Evolutionary conservation across 2,797 vertebrate genomes (phyloP), one percentile per base, ranked within the genome.

Genomic region (Trematomus bernacchii): DNA sequence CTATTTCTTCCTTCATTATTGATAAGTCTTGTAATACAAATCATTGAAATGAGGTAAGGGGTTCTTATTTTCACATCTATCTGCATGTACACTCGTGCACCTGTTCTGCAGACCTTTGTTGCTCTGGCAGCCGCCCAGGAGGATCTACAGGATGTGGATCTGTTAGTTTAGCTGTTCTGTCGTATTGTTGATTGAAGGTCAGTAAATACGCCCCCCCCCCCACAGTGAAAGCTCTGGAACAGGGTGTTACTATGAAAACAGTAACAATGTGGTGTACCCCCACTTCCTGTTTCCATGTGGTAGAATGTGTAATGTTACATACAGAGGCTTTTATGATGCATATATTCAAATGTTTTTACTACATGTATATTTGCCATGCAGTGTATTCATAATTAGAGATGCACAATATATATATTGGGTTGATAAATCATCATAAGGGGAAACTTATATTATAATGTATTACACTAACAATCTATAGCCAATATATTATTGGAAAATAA

Each of bases 271-370:
- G 27, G 52, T 59, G 59, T 14, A 19, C 58, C 60, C 47, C 60
- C 47, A 46, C 86, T 91, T 91, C 89, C 89, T 89, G 87, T 91
- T 90, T 87, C 30, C 71, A 60, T 16, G 16, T 42, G 12, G 3
- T 19, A 11, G 11, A 55, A 10, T 12, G n/a, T 43, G 42, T 51
- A 19, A 57, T 63, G 18, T 55, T 40, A 71, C 16, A 19, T 14
- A 15, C 11, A 21, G 12, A 21, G n/a, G 43, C 11, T n/a, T 61
- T 57, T 47, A 62, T 40, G 27, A 62, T 43, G 10, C 15, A 27
- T 18, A 3, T 3, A 47, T 44, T 46, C 30, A 46, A 69, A 33
- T 19, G 13, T 30, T 19, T 40, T 43, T 2, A 55, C 37, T n/a
- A n/a, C n/a, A n/a, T n/a, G n/a, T 51, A 37, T 9, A 23, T 23